Evolutionary conservation across 2,888 invertebrate genomes (phyloP), one percentile per base, ranked within the genome.

Genomic region (Eubasilissa splendida): DNA sequence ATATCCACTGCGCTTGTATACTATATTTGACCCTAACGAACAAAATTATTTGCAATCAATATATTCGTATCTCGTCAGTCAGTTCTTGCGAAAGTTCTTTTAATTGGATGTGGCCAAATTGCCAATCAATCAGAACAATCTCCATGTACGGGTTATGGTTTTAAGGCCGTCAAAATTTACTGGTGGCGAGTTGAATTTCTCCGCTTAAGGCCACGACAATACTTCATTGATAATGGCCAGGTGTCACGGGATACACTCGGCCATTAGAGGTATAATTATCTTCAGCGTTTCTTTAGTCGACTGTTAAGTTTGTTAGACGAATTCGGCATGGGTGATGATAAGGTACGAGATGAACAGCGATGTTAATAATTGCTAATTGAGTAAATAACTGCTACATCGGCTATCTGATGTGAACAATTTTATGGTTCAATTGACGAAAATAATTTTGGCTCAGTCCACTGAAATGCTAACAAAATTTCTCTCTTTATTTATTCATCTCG

Each of bases 141-240:
- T 66, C 65, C 68, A 68, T 68, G 68, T 68, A 68, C 50, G 14
- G 14, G 68, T 4, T 68, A 12, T 42, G 42, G 52, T 68, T 68
- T 68, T 68, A 50, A 42, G 4, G 68, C 68, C 9, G 68, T n/a
- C 22, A 68, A 10, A 33, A 31, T 68, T n/a, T 68, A 12, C 42
- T 31, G 68, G 68, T 50, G 50, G 52, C 68, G 42, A 50, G 68
- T 14, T 68, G 68, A 50, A 50, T 68, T 68, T 68, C 68, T 42
- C 68, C 68, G 68, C 68, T 68, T 68, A n/a, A 68, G 68, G 68
- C 68, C 12, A 9, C 68, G 14, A 14, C 42, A 14, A 68, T 50
- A 14, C 68, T 68, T 68, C 50, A 52, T 14, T 52, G 68, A n/a
- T 68, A 68, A 68, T 68, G 68, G 14, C 68, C 68, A 68, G 68